Evolutionary conservation across 37 sponge, comb jelly and placozoan species (phyloP).

Genomic region (Cliona cf. orientalis): DNA sequence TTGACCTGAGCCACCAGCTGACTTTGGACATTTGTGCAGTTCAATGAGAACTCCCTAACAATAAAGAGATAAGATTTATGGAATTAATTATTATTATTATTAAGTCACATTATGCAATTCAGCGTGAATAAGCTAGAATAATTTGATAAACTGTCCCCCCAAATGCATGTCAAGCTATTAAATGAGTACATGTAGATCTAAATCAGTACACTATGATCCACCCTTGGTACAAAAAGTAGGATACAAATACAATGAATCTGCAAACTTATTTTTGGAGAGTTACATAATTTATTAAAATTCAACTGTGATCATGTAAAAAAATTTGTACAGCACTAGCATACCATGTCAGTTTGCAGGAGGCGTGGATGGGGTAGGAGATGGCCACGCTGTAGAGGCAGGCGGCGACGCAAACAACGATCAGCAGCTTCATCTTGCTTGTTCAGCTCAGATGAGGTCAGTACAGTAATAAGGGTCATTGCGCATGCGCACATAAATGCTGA

Average conservation of each 20-base stretch:
- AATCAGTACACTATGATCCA: too few relatives aligned
- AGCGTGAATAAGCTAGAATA: too few relatives aligned
- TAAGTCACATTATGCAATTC: too few relatives aligned
- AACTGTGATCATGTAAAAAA: background rate
- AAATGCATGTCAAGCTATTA: too few relatives aligned
- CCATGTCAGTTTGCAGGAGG: constrained; percentile 87
- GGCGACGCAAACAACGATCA: background rate
- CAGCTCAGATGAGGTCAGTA: background rate
- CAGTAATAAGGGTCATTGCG: background rate
- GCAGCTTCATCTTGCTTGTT: background rate
- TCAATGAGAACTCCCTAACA: constrained; percentile 52
- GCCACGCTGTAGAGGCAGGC: background rate
- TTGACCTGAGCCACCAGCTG: constrained; percentile 46
- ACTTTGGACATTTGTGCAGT: constrained; percentile 34
- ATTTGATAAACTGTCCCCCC: too few relatives aligned
- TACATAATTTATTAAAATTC: too few relatives aligned
- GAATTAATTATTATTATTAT: too few relatives aligned
- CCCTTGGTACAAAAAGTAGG: background rate
- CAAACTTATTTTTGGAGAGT: background rate
- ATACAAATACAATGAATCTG: background rate
- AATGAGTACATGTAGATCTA: too few relatives aligned
- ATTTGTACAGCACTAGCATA: constrained; percentile 21
- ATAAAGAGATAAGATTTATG: background rate
- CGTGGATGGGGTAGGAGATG: constrained; percentile 60
- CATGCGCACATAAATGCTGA: too few relatives aligned